Base-by-base conservation (phyloP, 1,140 invertebrate genomes). In the Protaetia brevitarsis region DNA sequence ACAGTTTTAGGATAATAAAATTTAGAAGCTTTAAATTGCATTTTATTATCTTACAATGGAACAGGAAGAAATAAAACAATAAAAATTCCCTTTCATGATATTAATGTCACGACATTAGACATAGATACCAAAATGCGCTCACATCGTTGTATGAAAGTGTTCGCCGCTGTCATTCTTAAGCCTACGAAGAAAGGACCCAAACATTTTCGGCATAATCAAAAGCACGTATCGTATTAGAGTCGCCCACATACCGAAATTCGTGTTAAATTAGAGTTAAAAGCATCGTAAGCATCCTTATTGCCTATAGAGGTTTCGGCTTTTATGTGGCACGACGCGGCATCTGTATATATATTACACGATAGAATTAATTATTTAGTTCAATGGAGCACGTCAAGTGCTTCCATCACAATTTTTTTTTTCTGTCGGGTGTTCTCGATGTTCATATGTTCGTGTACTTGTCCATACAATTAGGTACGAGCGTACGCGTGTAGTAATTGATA, bases 311-410 rank as follows among this genome's bases (percentile, higher is more conserved):
- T 45, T 45, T 45, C 41, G 13, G 41, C 41, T 45, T 45, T 19
- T 45, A 13, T 45, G 41, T 45, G n/a, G n/a, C n/a, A n/a, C n/a
- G n/a, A n/a, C 23, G 16, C 41, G 41, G 16, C 41, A 13, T 7
- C 23, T 45, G n/a, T 7, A 45, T 45, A 19, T 45, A 21, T 45
- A 45, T 45, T 45, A 45, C 13, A 45, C 41, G n/a, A 45, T 19
- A 19, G 41, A 45, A 19, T 45, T 45, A 45, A 45, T 45, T 45
- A 45, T 45, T 45, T 45, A 45, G 41, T 45, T 19, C 41, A 45
- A 45, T 45, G 41, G 41, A 45, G 41, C 41, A 45, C 41, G 41
- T 45, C 16, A 45, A 45, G 41, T 45, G 41, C 23, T 45, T 37
- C 16, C 34, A 37, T 37, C n/a, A n/a, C n/a, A n/a, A 37, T 37